These are phyloP conservation scores for Masnerella sp. DNA, from an alignment of 2,888 invertebrate species.

Conservation along the genomic window DNA sequence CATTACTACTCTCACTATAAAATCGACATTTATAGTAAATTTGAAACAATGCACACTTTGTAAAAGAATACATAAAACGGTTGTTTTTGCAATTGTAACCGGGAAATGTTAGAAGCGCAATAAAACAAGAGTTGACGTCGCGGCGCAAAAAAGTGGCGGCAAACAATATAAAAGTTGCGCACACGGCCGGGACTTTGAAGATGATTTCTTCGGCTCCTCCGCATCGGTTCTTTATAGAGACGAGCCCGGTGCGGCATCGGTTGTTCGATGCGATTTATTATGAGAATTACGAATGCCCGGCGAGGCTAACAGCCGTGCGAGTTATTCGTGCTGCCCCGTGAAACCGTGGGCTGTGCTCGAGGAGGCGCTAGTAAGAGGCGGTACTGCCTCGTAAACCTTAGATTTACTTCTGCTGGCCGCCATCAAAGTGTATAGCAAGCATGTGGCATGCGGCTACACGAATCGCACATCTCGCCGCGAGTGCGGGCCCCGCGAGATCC, in stretches of 20 bases:
- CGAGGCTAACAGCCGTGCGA: slow-evolving; percentile 64
- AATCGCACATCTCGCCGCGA: slow-evolving; percentile 59
- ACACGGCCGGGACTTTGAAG: slow-evolving; percentile 35
- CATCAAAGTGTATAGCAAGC: slow-evolving; percentile 72
- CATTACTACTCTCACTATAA: too few species aligned
- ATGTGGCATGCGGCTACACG: slow-evolving; percentile 60
- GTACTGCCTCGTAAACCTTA: slow-evolving; percentile 78
- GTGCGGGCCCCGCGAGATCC: slow-evolving; percentile 72
- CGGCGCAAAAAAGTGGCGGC: slow-evolving; percentile 12
- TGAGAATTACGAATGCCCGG: slow-evolving; percentile 74
- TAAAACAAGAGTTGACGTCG: slow-evolving; percentile 29
- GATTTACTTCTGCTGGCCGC: slow-evolving; percentile 78
- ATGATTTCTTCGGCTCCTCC: slow-evolving; percentile 45
- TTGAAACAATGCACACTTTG: too few species aligned
- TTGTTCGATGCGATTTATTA: slow-evolving; percentile 74
- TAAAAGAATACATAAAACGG: too few species aligned
- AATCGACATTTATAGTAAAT: too few species aligned
- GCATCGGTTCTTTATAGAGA: slow-evolving; percentile 45
- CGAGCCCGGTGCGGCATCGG: slow-evolving; percentile 56
- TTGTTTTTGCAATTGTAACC: too few species aligned
- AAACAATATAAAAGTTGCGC: slow-evolving; percentile 41
- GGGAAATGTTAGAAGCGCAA: slow-evolving; percentile 13
- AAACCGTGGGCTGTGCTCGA: slow-evolving; percentile 75
- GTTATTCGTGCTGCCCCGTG: slow-evolving; percentile 63
- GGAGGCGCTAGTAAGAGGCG: slow-evolving; percentile 78